Percentiles rank a stretch among this genome's conserved stretches.
These are phyloP conservation scores for Pristionchus fissidentatus DNA, from an alignment of 2,888 invertebrate species.

Conservation along the genomic window DNA sequence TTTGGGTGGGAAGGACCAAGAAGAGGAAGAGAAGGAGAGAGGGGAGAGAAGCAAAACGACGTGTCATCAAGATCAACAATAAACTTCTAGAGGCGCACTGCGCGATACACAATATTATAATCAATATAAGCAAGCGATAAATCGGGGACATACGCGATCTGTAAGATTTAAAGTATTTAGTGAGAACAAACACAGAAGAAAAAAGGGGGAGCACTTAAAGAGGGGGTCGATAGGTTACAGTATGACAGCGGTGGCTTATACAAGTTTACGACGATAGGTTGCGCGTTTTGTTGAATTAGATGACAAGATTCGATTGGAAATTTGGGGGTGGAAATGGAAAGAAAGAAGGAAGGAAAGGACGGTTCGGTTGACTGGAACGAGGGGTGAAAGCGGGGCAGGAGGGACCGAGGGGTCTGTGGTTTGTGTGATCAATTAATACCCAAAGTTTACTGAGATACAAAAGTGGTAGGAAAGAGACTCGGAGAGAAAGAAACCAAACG, in stretches of 20 bases:
- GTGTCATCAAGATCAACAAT: slow-evolving; percentile 38
- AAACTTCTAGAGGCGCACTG: slow-evolving; percentile 44
- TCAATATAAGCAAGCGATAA: not conserved
- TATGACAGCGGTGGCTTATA: slow-evolving; percentile 42
- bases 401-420: too few species aligned
- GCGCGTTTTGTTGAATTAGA: slow-evolving; percentile 2
- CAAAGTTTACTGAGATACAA: not conserved
- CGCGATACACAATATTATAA: slow-evolving; percentile 23
- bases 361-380: not conserved
- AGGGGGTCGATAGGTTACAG: not conserved
- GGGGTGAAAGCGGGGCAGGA: not conserved
- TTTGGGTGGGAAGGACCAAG: not conserved
- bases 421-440: slow-evolving; percentile 37
- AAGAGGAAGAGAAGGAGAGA: not conserved
- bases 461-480: not conserved
- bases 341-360: not conserved
- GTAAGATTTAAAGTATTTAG: slow-evolving; percentile 9
- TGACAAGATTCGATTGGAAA: slow-evolving; percentile 28
- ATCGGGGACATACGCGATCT: not conserved
- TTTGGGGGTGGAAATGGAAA: too few species aligned
- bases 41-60: slow-evolving; percentile 1
- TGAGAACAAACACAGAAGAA: not conserved
- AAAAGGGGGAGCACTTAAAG: not conserved
- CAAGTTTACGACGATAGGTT: slow-evolving; percentile 35
- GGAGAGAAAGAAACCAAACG: slow-evolving; percentile 30